Evolutionary conservation across 64 coral and sea anemone genomes (phyloP), one percentile per base, ranked within the genome.

Genomic region (Montipora foliosa): DNA sequence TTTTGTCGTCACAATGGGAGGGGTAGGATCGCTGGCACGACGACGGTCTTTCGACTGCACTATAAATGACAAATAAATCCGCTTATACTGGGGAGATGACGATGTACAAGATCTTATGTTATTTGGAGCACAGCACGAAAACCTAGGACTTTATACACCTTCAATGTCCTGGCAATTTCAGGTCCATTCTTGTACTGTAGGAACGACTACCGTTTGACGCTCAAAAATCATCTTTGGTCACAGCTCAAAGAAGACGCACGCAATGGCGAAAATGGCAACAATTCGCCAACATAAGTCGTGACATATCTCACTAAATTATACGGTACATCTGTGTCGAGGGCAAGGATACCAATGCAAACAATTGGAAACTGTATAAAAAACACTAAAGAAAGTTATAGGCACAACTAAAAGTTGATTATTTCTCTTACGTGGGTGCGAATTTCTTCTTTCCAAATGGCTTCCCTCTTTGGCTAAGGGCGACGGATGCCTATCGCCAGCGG

Each of bases 381-480:
- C 61, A 64, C 37, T 4, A 4, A 16, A 64, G 9, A 64, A 12
- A 64, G 8, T 64, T 64, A 4, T 7, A 64, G 3, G 61, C 11
- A 16, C 61, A 64, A 64, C 61, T 7, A 14, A 75, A 55, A 59
- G 10, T 50, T 75, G 8, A 19, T 8, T 4, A 19, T 57, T 51
- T 24, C 16, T 37, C 70, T 89, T 75, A 89, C 75, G 75, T 58
- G 75, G 75, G 14, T 62, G 50, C 15, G 70, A 78, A 77, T 89
- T 78, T 44, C 70, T 15, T 46, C 87, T 78, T 48, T 89, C 52
- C 3, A 75, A 45, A 49, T 44, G 71, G 71, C 22, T 44, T 3
- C 15, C 8, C 16, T 77, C 79, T 46, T 22, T 4, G 17, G 66
- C 66, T 19, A 71, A 20, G 3, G 16, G 82, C n/a, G 82, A 51